These are phyloP conservation scores for Belgica antarctica DNA, from an alignment of 2,888 invertebrate species.

Conservation along the genomic window DNA sequence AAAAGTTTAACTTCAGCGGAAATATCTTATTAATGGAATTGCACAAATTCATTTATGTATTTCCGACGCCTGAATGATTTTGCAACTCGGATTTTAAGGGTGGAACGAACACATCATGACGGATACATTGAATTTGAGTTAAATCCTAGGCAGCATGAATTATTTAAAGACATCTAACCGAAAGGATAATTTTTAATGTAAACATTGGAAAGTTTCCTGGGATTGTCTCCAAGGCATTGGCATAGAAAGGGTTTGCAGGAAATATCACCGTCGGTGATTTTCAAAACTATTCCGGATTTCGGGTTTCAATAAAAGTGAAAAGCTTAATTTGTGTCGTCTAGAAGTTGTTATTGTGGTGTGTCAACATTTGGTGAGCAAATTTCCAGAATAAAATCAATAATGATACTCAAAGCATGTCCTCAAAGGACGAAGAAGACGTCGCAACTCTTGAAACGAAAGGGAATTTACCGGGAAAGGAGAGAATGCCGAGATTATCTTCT, in stretches of 20 bases:
- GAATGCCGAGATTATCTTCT: not conserved
- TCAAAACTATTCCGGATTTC: not conserved
- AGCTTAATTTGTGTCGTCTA: not conserved
- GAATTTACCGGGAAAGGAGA: slow-evolving; percentile 1
- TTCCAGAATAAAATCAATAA: slow-evolving; percentile 14
- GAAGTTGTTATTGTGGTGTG: not conserved
- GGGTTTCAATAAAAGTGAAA: not conserved
- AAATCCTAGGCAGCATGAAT: not conserved
- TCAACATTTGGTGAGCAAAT: not conserved
- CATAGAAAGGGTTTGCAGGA: not conserved
- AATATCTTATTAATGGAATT: too few relatives aligned
- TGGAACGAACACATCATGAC: not conserved
- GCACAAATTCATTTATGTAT: too few relatives aligned
- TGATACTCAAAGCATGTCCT: not conserved
- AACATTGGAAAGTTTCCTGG: not conserved
- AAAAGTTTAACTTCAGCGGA: too few relatives aligned
- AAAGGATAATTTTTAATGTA: slow-evolving; percentile 8
- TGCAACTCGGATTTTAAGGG: too few relatives aligned
- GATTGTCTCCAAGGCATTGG: not conserved
- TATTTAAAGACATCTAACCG: not conserved
- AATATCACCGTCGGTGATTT: not conserved
- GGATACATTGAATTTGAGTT: slow-evolving; percentile 1
- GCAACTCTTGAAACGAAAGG: not conserved
- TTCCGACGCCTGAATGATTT: too few relatives aligned
- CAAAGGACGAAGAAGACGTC: slow-evolving; percentile 3